These are phyloP conservation scores for Vidua chalybeata DNA, from an alignment of 2,113 vertebrate genomes.

Conservation along the genomic window DNA sequence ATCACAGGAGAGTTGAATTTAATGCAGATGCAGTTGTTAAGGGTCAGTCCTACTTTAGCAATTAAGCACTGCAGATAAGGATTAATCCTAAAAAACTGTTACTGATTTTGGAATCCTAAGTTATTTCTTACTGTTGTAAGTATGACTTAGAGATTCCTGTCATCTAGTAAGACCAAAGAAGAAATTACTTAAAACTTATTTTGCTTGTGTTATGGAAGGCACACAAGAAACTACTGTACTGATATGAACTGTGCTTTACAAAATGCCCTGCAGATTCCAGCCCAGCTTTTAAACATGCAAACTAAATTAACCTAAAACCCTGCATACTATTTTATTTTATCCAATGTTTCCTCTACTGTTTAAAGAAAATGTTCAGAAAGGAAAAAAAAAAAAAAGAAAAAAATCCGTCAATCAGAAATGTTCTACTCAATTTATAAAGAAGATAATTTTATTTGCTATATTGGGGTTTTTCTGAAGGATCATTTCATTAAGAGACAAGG, in stretches of 20 bases:
- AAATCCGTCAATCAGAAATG: not conserved
- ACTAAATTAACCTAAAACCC: not conserved
- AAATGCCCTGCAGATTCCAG: not conserved
- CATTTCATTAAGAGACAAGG: not conserved
- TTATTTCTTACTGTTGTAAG: not conserved
- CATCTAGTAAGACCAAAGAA: not conserved
- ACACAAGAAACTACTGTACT: not conserved
- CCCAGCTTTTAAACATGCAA: not conserved
- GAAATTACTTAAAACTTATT: not conserved
- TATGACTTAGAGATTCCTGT: not conserved
- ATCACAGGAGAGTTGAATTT: not conserved
- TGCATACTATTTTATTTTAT: not conserved
- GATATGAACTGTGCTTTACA: not conserved
- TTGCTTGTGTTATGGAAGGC: not conserved
- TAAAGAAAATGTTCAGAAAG: not conserved
- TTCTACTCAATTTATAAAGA: not conserved
- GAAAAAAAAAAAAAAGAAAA: not conserved
- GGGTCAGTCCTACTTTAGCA: not conserved
- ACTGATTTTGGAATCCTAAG: not conserved
- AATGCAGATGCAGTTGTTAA: not conserved
- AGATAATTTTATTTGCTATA: not conserved
- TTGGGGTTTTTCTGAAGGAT: fast-evolving
- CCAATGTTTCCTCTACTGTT: not conserved
- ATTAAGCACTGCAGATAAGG: not conserved
- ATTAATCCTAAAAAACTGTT: not conserved